Evolutionary conservation across 2,113 vertebrate genomes (phyloP).

Genomic region (Benitochromis conjunctus): DNA sequence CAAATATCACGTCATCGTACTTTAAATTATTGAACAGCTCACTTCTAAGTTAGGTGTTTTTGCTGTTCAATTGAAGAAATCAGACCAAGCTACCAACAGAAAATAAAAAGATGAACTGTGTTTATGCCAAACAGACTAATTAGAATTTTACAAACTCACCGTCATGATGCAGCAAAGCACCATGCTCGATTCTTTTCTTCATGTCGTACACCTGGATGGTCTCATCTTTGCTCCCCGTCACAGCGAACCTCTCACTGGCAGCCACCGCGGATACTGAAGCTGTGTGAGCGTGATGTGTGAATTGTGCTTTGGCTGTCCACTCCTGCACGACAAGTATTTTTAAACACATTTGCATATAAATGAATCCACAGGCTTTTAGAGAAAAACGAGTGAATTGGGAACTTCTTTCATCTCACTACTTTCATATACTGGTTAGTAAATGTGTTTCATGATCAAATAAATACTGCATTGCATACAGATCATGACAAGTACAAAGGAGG

Average conservation of each 20-base stretch:
- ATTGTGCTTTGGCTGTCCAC: constrained; percentile 80
- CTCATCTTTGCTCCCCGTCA: constrained; percentile 95
- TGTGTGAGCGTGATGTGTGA: constrained; percentile 90
- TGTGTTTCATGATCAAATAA: background rate
- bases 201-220: constrained; percentile 95
- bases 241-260: constrained; percentile 83
- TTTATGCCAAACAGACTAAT: background rate
- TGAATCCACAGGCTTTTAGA: background rate
- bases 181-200: constrained; percentile 87
- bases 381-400: background rate
- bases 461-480: background rate
- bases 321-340: constrained; percentile 59
- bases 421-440: background rate
- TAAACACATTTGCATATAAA: background rate
- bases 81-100: too few relatives aligned
- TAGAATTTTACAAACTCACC: constrained; percentile 70
- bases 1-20: background rate
- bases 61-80: background rate
- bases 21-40: background rate
- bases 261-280: constrained; percentile 84
- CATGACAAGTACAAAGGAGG: background rate
- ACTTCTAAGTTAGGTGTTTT: background rate
- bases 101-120: too few relatives aligned
- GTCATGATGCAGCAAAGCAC: constrained; percentile 84
- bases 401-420: background rate